phyloP scores from a whole-genome alignment of 1,140 invertebrate species.

The Gonatopus flavifemur region DNA sequence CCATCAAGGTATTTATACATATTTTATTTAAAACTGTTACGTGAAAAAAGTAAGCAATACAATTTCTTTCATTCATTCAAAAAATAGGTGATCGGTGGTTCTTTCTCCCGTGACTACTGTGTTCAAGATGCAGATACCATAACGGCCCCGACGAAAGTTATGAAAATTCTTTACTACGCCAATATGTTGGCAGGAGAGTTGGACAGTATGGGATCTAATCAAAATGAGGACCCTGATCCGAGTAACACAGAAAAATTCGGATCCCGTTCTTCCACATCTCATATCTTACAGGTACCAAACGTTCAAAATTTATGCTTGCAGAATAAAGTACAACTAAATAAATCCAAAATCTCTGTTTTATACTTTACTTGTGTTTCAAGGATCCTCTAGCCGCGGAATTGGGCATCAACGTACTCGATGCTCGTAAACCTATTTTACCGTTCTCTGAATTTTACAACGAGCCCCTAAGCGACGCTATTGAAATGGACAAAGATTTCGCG shows the following conservation, averaged over 20 bases:
- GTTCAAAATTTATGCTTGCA: background rate
- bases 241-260: slow-evolving; percentile 39
- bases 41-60: background rate
- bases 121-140: slow-evolving; percentile 84
- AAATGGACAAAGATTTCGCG: slow-evolving; percentile 91
- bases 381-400: slow-evolving; percentile 61
- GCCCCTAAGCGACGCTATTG: slow-evolving; percentile 84
- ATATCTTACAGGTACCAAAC: slow-evolving; percentile 22
- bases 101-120: slow-evolving; percentile 72
- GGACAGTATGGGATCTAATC: slow-evolving; percentile 64
- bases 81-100: slow-evolving; percentile 73
- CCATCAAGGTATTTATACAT: slow-evolving; percentile 57
- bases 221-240: slow-evolving; percentile 60
- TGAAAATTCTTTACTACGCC: slow-evolving; percentile 90
- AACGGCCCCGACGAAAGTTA: slow-evolving; percentile 78
- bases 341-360: slow-evolving; percentile 1
- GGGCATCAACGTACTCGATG: slow-evolving; percentile 76
- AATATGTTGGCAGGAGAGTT: slow-evolving; percentile 81
- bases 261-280: slow-evolving; percentile 11
- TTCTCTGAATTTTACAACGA: slow-evolving; percentile 94
- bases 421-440: slow-evolving; percentile 78
- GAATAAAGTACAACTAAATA: background rate
- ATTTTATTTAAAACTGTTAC: background rate
- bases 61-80: background rate
- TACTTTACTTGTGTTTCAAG: slow-evolving; percentile 24